Conservation (phyloP, 2,113 vertebrate species). For the Albula glossodonta region DNA sequence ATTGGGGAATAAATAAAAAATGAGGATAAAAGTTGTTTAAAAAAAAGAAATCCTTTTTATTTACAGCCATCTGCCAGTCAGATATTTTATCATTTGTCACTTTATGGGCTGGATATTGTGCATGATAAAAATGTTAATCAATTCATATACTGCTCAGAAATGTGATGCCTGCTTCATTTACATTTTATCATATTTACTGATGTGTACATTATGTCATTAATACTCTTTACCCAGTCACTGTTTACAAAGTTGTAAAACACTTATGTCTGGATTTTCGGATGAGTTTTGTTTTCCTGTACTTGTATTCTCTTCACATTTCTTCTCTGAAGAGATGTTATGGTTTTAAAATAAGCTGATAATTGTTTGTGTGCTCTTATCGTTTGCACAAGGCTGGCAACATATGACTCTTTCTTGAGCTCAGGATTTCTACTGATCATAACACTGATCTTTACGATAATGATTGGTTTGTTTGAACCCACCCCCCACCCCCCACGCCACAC, state of each 20-base stretch:
- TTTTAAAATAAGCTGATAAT: not conserved
- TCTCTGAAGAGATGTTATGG: not conserved
- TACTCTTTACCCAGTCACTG: not conserved
- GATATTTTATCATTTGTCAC: constrained; percentile 18
- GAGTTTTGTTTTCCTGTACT: no score
- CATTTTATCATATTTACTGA: constrained; percentile 22
- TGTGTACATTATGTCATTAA: not conserved
- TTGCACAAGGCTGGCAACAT: no score
- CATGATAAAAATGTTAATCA: constrained; percentile 25
- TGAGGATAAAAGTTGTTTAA: not conserved
- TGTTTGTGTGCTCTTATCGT: no score
- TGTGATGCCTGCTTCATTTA: constrained; percentile 10
- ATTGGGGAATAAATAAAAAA: not conserved
- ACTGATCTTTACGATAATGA: no score
- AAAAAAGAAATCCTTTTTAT: not conserved
- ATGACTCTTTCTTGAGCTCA: no score
- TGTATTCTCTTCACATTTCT: not conserved
- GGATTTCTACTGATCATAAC: no score
- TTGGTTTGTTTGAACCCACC: no score
- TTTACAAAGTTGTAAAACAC: not conserved
- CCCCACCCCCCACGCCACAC: no score
- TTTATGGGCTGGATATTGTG: constrained; percentile 18
- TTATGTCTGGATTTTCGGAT: not conserved
- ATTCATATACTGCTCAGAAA: constrained; percentile 12
- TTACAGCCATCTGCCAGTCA: constrained; percentile 26